These are phyloP conservation scores for Seira ritae DNA, from an alignment of 2,888 invertebrate species.

Conservation along the genomic window DNA sequence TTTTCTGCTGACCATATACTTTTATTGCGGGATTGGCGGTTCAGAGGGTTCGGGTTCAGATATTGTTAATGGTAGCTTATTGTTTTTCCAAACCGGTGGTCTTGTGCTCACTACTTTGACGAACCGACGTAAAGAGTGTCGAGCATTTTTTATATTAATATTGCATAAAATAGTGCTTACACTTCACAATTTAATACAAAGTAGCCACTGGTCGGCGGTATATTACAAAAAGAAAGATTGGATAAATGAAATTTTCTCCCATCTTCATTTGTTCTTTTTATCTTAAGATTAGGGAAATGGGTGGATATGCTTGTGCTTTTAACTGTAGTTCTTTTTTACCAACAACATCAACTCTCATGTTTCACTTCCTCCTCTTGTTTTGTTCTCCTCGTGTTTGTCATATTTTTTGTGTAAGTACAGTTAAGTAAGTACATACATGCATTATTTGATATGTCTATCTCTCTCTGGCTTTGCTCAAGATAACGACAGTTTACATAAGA, in stretches of 20 bases:
- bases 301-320: not conserved
- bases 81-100: constrained; percentile 13
- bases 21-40: not conserved
- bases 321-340: not conserved
- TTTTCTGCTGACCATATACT: not conserved
- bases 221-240: not conserved
- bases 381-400: not conserved
- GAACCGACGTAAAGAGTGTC: constrained; percentile 17
- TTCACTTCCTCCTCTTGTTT: not conserved
- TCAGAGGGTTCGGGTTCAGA: not conserved
- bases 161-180: not conserved
- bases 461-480: not conserved
- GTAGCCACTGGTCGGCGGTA: not conserved
- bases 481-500: not conserved
- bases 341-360: not conserved
- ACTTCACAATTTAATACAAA: not conserved
- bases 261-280: constrained; percentile 14
- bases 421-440: not conserved
- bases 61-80: constrained; percentile 9
- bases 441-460: not conserved
- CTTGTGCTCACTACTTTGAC: not conserved
- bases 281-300: constrained; percentile 2
- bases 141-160: not conserved
- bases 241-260: constrained; percentile 3
- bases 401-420: constrained; percentile 5